Conservation (phyloP, 2,797 vertebrate genomes). For the Lophotriccus pileatus region DNA sequence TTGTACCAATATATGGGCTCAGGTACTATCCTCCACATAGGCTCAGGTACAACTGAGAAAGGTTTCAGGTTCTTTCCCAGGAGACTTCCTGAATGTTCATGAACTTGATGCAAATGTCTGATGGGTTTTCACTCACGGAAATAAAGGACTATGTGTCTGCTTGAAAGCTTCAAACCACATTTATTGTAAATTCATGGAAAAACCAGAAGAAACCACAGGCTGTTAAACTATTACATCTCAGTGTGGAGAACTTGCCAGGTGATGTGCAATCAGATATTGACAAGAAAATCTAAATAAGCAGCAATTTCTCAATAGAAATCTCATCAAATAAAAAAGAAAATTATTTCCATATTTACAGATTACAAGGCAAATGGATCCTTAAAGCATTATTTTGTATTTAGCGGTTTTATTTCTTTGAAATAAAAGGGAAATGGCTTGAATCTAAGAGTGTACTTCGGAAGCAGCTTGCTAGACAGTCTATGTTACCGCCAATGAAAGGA, state of each 20-base stretch:
- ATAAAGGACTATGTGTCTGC: slow-evolving; percentile 24
- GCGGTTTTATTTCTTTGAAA: slow-evolving; percentile 30
- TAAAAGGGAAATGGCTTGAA: slow-evolving; percentile 43
- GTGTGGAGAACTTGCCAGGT: slow-evolving; percentile 56
- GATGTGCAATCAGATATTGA: slow-evolving; percentile 44
- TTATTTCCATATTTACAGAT: slow-evolving; percentile 81
- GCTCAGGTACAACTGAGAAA: neutral
- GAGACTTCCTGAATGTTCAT: neutral
- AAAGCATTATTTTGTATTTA: slow-evolving; percentile 48
- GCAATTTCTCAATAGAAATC: slow-evolving; percentile 66
- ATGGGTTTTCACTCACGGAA: slow-evolving; percentile 45
- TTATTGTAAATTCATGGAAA: slow-evolving; percentile 64
- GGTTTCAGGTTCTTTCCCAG: neutral
- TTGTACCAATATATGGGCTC: neutral
- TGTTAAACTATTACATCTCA: slow-evolving; percentile 60
- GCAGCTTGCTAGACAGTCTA: slow-evolving; percentile 53
- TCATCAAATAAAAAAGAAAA: slow-evolving; percentile 73
- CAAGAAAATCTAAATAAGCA: slow-evolving; percentile 64
- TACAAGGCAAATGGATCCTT: slow-evolving; percentile 53
- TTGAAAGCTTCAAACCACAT: slow-evolving; percentile 65
- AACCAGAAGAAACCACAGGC: slow-evolving; percentile 58
- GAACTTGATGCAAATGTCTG: neutral
- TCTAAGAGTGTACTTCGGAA: slow-evolving; percentile 48
- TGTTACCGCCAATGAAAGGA: slow-evolving; percentile 19
- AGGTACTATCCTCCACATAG: neutral